Base-by-base conservation (phyloP, 2,113 vertebrate species). In the Galemys pyrenaicus region DNA sequence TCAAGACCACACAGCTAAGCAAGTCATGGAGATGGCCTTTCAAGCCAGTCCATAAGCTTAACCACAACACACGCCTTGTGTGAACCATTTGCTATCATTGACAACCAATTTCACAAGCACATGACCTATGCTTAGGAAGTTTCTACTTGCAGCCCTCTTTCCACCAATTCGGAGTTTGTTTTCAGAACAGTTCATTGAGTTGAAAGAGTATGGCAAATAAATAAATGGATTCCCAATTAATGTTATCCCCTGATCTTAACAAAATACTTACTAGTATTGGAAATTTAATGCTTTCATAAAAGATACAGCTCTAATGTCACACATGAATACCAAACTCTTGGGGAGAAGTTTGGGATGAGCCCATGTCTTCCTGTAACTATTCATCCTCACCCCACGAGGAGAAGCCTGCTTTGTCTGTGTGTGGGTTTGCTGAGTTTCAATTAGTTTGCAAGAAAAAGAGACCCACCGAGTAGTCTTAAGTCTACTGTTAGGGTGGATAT, bases 91-190 rank as follows among this genome's bases (percentile, higher is more conserved):
- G 15, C 22, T 26, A 58, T 82, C 26, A 81, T 37, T 70, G 37
- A 46, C 62, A 67, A 71, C 32, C n/a, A 73, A 9, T 73, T 78
- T 84, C 58, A 79, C 35, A 64, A 58, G 17, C 3, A 56, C 30
- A 46, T 86, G 32, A 79, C 26, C 46, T 74, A 24, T 30, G 51
- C 65, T 91, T 51, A 93, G 41, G 82, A 89, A 95, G 46, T 73
- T 75, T 70, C 54, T 83, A 65, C 22, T 75, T 58, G 20, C 13
- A 88, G 32, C 2, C 3, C 22, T 74, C 51, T 90, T 67, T 83
- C 81, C 2, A 58, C 5, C 44, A 44, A 35, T 67, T 75, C 26
- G 71, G 46, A 96, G 87, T 70, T 80, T 56, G 46, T 32, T 94
- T 62, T 85, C 19, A 62, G 39, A 96, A 68, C 22, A 65, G 62